Base-by-base conservation (phyloP, 2,888 invertebrate genomes). In the Ectemnius lituratus region DNA sequence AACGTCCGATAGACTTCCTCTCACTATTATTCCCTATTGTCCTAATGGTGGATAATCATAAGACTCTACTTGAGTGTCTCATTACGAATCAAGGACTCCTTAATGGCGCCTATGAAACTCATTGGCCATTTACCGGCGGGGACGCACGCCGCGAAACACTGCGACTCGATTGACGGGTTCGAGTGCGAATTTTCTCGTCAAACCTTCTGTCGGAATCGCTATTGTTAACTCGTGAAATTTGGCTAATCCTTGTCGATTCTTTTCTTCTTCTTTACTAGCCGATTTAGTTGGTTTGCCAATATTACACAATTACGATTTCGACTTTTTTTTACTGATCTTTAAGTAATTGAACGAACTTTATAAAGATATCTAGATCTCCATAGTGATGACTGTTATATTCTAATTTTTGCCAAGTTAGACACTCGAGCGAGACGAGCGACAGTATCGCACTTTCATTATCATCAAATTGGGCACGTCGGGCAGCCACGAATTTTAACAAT, bases 31-130 rank as follows among this genome's bases (percentile, higher is more conserved):
- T 85, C 83, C 63, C 85, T 83, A 87, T 89, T 87, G 85, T 85
- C 83, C 84, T 86, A 89, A 88, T 87, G 81, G 77, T 69, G 80
- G 83, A 88, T 88, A 89, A 90, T 88, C 85, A 84, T 79, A 85
- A 87, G 87, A 81, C 84, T 86, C 85, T 84, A 81, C 83, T 86
- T 74, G 79, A 86, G 88, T 76, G 84, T 85, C 88, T 89, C 87
- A 88, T 89, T 90, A 90, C 86, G 85, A 85, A 85, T 85, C 84
- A 83, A 87, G 86, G 82, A 79, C 81, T 78, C 82, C 70, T 81
- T 83, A 83, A 83, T 84, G 83, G 83, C 77, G 80, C 77, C 84
- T 79, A 79, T 81, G 81, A 81, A 84, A 83, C 84, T 89, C 78
- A 90, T 90, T 89, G 86, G 89, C 87, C 80, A 86, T 85, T 88